A percentile compares a stretch with the other conserved stretches of the same genome.
Evolutionary conservation across 2,797 vertebrate genomes (phyloP).

Genomic region (Tokudaia tokunoshimensis): DNA sequence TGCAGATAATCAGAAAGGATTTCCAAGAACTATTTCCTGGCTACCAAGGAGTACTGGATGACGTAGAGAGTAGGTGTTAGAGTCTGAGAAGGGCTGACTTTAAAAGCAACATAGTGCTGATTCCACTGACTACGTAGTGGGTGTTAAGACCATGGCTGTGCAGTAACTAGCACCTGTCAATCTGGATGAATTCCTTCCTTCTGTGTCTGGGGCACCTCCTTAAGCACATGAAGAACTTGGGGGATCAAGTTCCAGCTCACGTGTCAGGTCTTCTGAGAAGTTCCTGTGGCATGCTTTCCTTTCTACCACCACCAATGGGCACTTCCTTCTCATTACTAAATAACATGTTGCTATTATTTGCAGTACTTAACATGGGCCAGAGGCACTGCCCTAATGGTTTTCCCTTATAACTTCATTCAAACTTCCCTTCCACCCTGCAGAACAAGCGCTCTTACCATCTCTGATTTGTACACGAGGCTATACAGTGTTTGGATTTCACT

Average conservation of each 20-base stretch:
- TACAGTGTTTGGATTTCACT: background rate
- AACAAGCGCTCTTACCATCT: background rate
- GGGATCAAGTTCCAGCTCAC: background rate
- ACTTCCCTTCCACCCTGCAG: background rate
- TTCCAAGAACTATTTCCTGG: background rate
- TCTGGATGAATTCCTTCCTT: background rate
- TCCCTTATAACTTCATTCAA: background rate
- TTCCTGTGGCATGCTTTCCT: background rate
- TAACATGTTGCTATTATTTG: background rate
- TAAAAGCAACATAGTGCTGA: background rate
- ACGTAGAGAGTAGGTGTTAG: background rate
- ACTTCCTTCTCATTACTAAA: background rate
- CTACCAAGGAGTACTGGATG: background rate
- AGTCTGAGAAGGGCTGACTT: background rate
- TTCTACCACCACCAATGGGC: too few relatives aligned
- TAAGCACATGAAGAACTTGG: background rate
- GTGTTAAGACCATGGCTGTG: background rate
- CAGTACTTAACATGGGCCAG: background rate
- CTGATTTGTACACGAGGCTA: background rate
- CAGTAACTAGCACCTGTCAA: background rate
- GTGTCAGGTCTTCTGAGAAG: background rate
- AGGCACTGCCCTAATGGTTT: background rate
- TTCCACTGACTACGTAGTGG: background rate
- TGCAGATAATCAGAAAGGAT: background rate
- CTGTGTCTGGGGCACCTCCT: background rate